Evolutionary conservation across 2,113 vertebrate genomes (phyloP).

Genomic region (Engystomops pustulosus): DNA sequence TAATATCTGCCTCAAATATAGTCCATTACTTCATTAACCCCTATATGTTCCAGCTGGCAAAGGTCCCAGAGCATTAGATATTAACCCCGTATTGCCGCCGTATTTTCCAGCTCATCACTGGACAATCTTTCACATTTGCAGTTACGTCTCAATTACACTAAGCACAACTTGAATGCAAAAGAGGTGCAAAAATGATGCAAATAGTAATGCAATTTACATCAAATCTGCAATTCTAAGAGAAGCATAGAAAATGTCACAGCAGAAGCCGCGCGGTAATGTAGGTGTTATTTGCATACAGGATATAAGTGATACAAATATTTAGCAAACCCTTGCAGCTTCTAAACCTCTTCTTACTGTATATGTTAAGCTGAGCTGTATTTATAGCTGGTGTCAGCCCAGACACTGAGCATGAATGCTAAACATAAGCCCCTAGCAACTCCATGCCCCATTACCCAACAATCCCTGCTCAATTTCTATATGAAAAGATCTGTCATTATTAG

Average conservation of each 20-base stretch:
- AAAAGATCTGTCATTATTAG: background rate
- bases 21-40: background rate
- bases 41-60: background rate
- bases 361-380: background rate
- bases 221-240: conserved; percentile 14
- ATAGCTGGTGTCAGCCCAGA: background rate
- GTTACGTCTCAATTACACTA: background rate
- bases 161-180: conserved; percentile 1
- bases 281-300: conserved; percentile 7
- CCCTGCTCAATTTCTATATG: background rate
- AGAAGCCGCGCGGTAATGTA: background rate
- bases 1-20: background rate
- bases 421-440: background rate
- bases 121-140: background rate
- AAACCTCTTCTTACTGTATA: background rate
- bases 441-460: background rate
- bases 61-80: background rate
- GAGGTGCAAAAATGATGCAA: conserved; percentile 1
- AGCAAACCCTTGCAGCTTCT: background rate
- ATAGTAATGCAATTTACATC: conserved; percentile 18
- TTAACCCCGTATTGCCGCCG: background rate
- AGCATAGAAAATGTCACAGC: conserved; percentile 2
- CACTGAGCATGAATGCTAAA: background rate
- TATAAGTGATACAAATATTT: conserved; percentile 3
- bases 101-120: background rate